A percentile compares a stretch with the other conserved stretches of the same genome.
phyloP scores from a whole-genome alignment of 2,888 invertebrate genomes.

The Smittia aterrima region DNA sequence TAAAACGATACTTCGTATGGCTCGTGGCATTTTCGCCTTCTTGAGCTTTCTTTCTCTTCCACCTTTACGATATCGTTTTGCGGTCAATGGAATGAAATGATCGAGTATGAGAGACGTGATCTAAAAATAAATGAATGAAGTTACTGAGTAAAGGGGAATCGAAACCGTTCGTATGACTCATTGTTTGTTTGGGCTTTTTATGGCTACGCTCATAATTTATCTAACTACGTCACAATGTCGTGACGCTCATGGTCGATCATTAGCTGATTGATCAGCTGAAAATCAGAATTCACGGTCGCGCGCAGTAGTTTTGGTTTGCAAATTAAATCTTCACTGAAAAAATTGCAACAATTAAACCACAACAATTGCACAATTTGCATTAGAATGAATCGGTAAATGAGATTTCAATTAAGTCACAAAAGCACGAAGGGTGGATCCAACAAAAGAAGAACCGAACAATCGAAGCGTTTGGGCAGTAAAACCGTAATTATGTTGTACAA shows the following conservation, averaged over 20 bases:
- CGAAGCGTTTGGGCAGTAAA: no score
- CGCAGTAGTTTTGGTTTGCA: neutral
- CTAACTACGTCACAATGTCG: neutral
- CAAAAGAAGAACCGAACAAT: no score
- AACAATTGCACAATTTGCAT: constrained; percentile 4
- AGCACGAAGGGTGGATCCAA: neutral
- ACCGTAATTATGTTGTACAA: no score
- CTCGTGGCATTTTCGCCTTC: neutral
- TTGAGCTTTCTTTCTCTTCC: neutral
- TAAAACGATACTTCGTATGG: neutral
- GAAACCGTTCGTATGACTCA: neutral
- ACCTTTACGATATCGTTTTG: neutral
- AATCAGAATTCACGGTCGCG: neutral
- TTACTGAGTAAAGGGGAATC: neutral
- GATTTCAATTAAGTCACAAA: neutral
- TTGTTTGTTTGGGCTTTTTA: neutral
- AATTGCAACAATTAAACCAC: neutral
- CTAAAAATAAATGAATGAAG: constrained; percentile 2
- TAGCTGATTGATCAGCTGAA: neutral
- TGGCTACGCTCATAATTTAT: neutral
- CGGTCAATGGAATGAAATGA: neutral
- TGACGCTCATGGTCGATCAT: neutral
- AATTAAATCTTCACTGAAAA: neutral
- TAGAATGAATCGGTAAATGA: neutral
- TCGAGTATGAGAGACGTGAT: neutral